A percentile compares a stretch with the other conserved stretches of the same genome.
Conservation (phyloP, 2,888 invertebrate species). For the Daptonema setosum region DNA sequence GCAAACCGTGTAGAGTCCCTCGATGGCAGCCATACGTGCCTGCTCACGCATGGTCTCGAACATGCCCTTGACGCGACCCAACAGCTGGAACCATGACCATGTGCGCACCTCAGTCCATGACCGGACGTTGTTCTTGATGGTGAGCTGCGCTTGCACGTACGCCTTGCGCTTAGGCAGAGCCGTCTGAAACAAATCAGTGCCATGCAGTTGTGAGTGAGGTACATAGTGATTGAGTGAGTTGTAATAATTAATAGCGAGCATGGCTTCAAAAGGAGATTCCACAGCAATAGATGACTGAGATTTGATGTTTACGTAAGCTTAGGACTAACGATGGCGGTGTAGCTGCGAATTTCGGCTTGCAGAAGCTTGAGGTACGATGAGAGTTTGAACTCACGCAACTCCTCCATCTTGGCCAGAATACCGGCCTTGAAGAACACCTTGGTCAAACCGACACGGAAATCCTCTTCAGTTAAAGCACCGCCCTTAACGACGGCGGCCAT, state of each 20-base stretch:
- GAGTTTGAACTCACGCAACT: slow-evolving; percentile 92
- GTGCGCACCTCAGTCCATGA: slow-evolving; percentile 47
- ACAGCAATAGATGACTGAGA: too few relatives aligned
- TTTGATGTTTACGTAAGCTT: too few relatives aligned
- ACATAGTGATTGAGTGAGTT: too few relatives aligned
- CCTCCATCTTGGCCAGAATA: slow-evolving; percentile 98
- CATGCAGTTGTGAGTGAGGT: too few relatives aligned
- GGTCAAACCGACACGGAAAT: slow-evolving; percentile 88
- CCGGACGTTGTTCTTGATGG: slow-evolving; percentile 10
- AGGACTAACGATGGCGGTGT: background rate
- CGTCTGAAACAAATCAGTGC: background rate
- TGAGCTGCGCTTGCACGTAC: slow-evolving; percentile 10
- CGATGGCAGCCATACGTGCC: background rate
- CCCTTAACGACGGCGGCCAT: slow-evolving; percentile 45
- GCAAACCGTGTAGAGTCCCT: background rate
- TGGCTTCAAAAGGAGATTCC: too few relatives aligned
- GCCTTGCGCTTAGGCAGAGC: background rate
- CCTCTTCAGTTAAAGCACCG: slow-evolving; percentile 62
- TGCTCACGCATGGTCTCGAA: slow-evolving; percentile 43
- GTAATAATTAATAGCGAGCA: too few relatives aligned
- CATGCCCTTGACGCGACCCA: slow-evolving; percentile 78
- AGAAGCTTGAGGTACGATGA: slow-evolving; percentile 91
- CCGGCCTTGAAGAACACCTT: slow-evolving; percentile 99
- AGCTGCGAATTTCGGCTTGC: slow-evolving; percentile 46
- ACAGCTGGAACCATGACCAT: slow-evolving; percentile 99